Evolutionary conservation across 2,113 vertebrate genomes (phyloP), one percentile per base, ranked within the genome.

Genomic region (Psilopogon haemacephalus): DNA sequence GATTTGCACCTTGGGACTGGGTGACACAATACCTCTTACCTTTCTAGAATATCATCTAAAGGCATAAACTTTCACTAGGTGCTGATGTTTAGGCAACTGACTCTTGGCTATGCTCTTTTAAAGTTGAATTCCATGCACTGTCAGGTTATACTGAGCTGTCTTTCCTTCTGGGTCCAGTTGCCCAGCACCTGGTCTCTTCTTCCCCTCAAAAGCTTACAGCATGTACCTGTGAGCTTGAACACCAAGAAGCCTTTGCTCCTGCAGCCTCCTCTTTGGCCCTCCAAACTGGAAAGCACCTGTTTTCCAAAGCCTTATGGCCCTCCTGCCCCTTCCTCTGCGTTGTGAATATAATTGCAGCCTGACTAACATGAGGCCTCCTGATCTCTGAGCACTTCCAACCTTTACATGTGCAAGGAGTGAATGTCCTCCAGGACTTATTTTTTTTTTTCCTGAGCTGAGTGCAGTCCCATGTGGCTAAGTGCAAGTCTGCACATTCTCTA

Each of bases 401-500:
- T 4, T 5, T 4, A 12, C 6, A 10, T 75, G 5, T 58, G 35
- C 56, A 44, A 85, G 52, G 23, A 85, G 14, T 7, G 30, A 63
- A 35, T 14, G 30, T 89, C 42, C 64, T 89, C 56, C 30, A 54
- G 50, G 42, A 24, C 40, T 64, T 15, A 70, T 52, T 13, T 44
- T n/a, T 89, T 82, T 38, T n/a, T 92, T 76, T 59, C 64, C 72
- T 85, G 54, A 60, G n/a, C 54, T 83, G 68, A 35, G 33, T 84
- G n/a, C 30, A 28, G 15, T 89, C 54, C 37, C 65, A 24, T 28
- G 4, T 44, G 26, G 33, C 78, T 82, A 81, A 94, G 42, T 95
- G 87, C 91, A 94, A 89, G 81, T 90, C 86, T 93, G 94, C 87
- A 91, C 92, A 80, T 94, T 95, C 70, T 90, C 70, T 63, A 86